phyloP scores from a whole-genome alignment of 2,113 vertebrate species.

The Tychaedon coryphoeus region DNA sequence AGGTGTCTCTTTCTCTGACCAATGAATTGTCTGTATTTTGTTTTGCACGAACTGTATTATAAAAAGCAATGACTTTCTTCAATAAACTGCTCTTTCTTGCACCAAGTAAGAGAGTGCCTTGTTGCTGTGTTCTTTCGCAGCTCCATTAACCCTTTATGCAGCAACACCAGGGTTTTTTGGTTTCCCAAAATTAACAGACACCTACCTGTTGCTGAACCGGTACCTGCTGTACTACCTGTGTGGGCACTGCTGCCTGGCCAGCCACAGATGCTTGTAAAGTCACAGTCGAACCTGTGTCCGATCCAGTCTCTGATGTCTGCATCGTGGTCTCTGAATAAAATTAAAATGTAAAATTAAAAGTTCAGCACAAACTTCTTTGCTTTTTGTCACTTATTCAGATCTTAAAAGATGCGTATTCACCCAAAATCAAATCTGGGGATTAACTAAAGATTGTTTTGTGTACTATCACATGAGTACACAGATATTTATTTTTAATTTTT shows the following conservation, averaged over 20 bases:
- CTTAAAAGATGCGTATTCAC: neutral
- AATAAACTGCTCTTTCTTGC: no score
- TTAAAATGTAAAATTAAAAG: slow-evolving; percentile 40
- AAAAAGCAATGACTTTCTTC: no score
- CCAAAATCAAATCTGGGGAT: neutral
- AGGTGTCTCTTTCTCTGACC: no score
- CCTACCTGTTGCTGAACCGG: slow-evolving; percentile 80
- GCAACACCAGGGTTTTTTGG: neutral
- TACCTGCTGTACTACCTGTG: slow-evolving; percentile 79
- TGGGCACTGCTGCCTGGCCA: slow-evolving; percentile 78
- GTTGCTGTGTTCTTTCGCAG: no score
- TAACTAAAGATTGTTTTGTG: neutral
- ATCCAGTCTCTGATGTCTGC: slow-evolving; percentile 81
- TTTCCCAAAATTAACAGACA: neutral
- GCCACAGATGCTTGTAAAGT: slow-evolving; percentile 79
- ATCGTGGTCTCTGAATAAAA: slow-evolving; percentile 77
- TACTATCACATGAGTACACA: neutral
- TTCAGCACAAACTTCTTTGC: neutral
- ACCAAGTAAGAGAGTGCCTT: no score
- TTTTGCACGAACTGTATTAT: no score
- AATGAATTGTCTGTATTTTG: no score
- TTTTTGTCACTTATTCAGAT: slow-evolving; percentile 13
- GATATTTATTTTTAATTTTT: neutral
- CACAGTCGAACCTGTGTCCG: slow-evolving; percentile 79
- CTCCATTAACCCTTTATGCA: no score